A percentile compares a stretch with the other conserved stretches of the same genome.
Conservation (phyloP, 2,888 invertebrate genomes). For the Nebria brevicollis region DNA sequence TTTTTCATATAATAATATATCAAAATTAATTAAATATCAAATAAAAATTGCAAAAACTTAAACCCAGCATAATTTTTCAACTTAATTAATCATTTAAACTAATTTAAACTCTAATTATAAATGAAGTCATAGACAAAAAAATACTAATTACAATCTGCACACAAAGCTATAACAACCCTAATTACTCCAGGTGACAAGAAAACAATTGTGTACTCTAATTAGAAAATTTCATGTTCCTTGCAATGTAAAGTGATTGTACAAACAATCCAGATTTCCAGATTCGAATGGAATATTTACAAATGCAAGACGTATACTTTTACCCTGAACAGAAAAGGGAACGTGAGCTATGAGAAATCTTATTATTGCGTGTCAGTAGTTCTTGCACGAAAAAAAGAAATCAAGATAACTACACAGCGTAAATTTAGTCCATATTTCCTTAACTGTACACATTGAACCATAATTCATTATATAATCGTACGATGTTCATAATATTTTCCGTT, state of each 20-base stretch:
- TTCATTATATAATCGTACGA: constrained; percentile 1
- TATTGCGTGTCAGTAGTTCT: constrained; percentile 37
- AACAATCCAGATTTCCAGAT: neutral
- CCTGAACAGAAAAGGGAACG: neutral
- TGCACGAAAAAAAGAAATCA: constrained; percentile 39
- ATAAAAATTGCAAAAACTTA: neutral
- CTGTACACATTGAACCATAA: constrained; percentile 2
- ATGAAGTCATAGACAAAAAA: neutral
- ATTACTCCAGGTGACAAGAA: neutral
- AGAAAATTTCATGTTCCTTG: neutral
- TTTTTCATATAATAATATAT: neutral
- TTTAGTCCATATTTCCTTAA: constrained; percentile 38
- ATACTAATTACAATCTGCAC: neutral
- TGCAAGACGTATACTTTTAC: neutral
- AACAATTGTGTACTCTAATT: neutral
- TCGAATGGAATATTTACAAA: neutral
- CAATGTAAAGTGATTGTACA: neutral
- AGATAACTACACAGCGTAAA: constrained; percentile 29
- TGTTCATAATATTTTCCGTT: neutral
- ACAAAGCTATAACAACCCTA: neutral
- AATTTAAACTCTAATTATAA: neutral
- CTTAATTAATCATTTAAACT: neutral
- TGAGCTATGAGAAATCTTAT: constrained; percentile 30
- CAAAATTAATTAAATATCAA: neutral
- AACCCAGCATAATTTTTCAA: neutral